Evolutionary conservation across 2,113 vertebrate species (phyloP).

Genomic region (Saguinus midas): DNA sequence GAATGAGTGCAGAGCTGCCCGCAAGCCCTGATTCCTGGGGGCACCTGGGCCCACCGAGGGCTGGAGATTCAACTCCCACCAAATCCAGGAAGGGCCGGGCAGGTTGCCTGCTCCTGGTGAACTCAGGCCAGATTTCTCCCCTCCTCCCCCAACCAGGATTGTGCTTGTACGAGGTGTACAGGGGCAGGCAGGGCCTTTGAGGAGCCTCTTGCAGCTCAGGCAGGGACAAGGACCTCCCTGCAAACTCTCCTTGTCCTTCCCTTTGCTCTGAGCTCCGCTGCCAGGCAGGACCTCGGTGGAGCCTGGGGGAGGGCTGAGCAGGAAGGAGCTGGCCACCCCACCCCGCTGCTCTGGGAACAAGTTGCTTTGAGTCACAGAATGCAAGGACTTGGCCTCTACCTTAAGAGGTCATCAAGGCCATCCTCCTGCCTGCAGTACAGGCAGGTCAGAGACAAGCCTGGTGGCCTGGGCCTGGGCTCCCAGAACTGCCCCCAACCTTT

Average conservation of each 20-base stretch:
- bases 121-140: background rate
- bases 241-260: background rate
- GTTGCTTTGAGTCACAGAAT: background rate
- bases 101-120: background rate
- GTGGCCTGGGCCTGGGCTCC: background rate
- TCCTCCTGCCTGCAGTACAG: background rate
- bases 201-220: background rate
- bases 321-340: background rate
- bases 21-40: background rate
- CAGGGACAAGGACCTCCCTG: background rate
- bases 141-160: background rate
- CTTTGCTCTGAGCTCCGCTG: background rate
- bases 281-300: background rate
- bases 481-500: background rate
- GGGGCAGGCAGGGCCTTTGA: background rate
- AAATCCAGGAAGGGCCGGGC: background rate
- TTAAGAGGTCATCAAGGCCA: background rate
- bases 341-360: background rate
- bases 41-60: background rate
- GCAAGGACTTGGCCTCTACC: background rate
- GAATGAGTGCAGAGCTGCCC: background rate
- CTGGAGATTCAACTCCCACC: background rate
- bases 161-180: background rate
- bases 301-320: fast-evolving
- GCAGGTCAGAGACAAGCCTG: background rate